A percentile compares a stretch with the other conserved stretches of the same genome.
Evolutionary conservation across 1,140 invertebrate species (phyloP).

Genomic region (Ips typographus): DNA sequence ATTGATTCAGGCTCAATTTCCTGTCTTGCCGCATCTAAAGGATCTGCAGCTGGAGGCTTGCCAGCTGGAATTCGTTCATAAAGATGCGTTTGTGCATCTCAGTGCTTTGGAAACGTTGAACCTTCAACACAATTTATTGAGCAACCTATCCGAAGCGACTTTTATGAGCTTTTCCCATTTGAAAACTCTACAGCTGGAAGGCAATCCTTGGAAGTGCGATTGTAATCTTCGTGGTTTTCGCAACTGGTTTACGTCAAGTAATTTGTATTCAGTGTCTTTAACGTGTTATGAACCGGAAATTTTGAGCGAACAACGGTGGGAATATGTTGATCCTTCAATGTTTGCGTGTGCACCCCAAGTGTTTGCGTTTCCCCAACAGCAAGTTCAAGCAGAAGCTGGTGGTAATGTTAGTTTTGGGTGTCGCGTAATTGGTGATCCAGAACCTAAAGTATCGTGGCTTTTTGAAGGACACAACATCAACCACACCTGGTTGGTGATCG

Average conservation of each 20-base stretch:
- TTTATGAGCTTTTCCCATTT: conserved; percentile 67
- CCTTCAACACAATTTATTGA: conserved; percentile 68
- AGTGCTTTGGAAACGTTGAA: conserved; percentile 69
- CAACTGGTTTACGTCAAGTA: conserved; percentile 73
- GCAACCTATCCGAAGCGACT: conserved; percentile 64
- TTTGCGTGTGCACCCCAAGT: conserved; percentile 77
- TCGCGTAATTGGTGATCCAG: conserved; percentile 76
- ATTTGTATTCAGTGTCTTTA: conserved; percentile 67
- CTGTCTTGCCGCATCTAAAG: conserved; percentile 67
- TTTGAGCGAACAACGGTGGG: conserved; percentile 64
- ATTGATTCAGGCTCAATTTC: conserved; percentile 68
- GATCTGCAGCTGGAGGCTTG: conserved; percentile 77
- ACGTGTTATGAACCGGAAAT: conserved; percentile 63
- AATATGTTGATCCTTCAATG: conserved; percentile 63
- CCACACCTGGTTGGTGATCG: conserved; percentile 53
- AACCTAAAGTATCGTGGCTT: conserved; percentile 81
- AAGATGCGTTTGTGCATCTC: conserved; percentile 68
- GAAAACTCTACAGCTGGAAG: conserved; percentile 76
- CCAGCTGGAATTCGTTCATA: conserved; percentile 68
- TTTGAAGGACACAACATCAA: conserved; percentile 67
- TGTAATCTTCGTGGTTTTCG: conserved; percentile 80
- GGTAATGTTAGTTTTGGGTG: conserved; percentile 80
- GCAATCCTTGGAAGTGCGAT: conserved; percentile 89
- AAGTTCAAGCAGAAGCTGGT: conserved; percentile 68
- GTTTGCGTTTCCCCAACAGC: conserved; percentile 39